Base-by-base conservation (phyloP, 2,888 invertebrate genomes). In the Anthrax anthrax region DNA sequence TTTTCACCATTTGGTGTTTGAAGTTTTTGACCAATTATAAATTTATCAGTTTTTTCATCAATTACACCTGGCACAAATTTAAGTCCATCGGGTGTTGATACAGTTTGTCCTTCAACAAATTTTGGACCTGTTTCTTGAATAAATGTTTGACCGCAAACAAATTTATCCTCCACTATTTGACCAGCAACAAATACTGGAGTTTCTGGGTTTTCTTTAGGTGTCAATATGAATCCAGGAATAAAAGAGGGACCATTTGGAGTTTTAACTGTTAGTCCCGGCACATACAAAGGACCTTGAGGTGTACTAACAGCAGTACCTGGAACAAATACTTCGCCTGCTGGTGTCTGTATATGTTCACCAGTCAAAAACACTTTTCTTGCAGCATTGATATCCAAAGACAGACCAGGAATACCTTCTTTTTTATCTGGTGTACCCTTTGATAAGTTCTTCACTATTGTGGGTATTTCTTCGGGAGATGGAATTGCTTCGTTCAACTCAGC, bases 271-370 rank as follows among this genome's bases (percentile, higher is more conserved):
- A 84, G 72, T 2, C 85, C 85, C 18, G 85, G 83, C 36, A 82
- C 76, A 62, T 85, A 86, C 43, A 76, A 68, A 13, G 73, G 70
- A 0, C 84, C 84, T 49, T 71, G 70, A 41, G 80, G 78, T 4
- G 81, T 83, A 54, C 77, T 72, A 9, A 84, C 69, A 1, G 83
- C 81, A 64, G 84, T 83, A 4, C 85, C 85, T 0, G 85, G 83
- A 14, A 84, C 76, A 59, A 85, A 85, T 39, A 80, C 66, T 32
- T 77, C 74, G 3, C 84, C 84, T 47, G 73, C 74, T 42, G 81
- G 79, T 0, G 82, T 82, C 51, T 78, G 75, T 2, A 85, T 67
- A 56, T 80, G 77, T 67, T 84, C 82, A 1, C 85, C 84, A 2
- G 79, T 74, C 40, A 85, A 64, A 61, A 84, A 83, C 1, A 53